Base-by-base conservation (phyloP, 2,113 vertebrate species). In the Emydocephalus ijimae region DNA sequence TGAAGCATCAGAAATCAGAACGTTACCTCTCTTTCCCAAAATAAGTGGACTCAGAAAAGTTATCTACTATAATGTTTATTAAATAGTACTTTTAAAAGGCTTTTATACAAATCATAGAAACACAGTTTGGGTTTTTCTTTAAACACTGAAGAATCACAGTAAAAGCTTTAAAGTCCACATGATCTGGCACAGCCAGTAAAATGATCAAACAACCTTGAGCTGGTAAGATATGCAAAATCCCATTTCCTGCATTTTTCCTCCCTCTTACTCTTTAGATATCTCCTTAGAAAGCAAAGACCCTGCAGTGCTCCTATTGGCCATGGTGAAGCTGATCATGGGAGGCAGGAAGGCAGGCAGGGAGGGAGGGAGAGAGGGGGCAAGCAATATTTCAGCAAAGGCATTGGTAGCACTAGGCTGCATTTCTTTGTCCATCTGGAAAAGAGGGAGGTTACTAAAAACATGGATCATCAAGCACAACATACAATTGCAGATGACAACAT, bases 31-130 rank as follows among this genome's bases (percentile, higher is more conserved):
- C 11, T n/a, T 52, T 34, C 57, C 26, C 56, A 87, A 54, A 61
- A 88, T 43, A 94, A 89, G 54, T 34, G 29, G 45, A 64, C 57
- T 86, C 85, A 20, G 34, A 85, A 90, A 86, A 88, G 54, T 69
- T 94, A 95, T 98, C 97, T 97, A 98, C 97, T 94, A 96, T 98
- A 98, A 97, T 98, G 98, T 99, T 99, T 99, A 99, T 99, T 99
- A 99, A 99, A 99, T 99, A 98, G 98, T 97, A 98, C 98, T 98
- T 97, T 98, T 98, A 99, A 99, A 98, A 99, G 98, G 97, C 96
- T 97, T 99, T 99, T 99, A 98, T 99, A 99, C 99, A 99, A 99
- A 99, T 98, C 98, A 98, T 99, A 99, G 98, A 99, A 99, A 99
- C 98, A 99, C 98, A 97, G 98, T 97, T 98, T 98, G 97, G 97